Percentiles rank a stretch among this genome's conserved stretches.
phyloP scores from a whole-genome alignment of 37 sponge, comb jelly and placozoan species.

The Corticium candelabrum region DNA sequence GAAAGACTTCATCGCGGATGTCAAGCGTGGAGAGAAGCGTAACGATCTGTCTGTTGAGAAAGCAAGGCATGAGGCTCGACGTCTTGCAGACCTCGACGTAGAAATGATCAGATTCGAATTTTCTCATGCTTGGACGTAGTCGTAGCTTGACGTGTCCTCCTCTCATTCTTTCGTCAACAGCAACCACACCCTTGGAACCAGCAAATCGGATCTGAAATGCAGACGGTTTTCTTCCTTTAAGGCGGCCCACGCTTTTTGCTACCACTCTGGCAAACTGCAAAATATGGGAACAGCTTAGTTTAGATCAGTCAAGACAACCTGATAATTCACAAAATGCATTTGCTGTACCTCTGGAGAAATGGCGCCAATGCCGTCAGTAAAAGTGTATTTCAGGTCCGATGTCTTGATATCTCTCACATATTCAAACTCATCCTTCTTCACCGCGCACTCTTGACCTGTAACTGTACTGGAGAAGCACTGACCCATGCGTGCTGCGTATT shows the following conservation, averaged over 20 bases:
- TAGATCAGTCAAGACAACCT: too few species aligned
- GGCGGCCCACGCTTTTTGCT: neutral
- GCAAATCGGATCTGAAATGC: conserved; percentile 29
- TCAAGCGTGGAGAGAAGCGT: conserved; percentile 17
- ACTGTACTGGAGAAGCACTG: conserved; percentile 27
- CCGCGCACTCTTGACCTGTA: neutral
- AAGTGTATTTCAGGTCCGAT: conserved; percentile 13
- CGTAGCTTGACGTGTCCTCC: neutral
- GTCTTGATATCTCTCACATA: conserved; percentile 10
- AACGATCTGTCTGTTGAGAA: conserved; percentile 31
- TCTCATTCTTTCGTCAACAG: conserved; percentile 16
- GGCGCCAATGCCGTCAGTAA: conserved; percentile 29
- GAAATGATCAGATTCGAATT: conserved; percentile 23
- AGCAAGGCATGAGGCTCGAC: conserved; percentile 8
- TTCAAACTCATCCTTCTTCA: conserved; percentile 8
- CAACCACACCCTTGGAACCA: conserved; percentile 38
- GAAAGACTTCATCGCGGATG: conserved; percentile 16
- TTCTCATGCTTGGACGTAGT: conserved; percentile 36
- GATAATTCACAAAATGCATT: neutral
- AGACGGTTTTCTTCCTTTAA: neutral
- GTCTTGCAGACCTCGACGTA: conserved; percentile 17
- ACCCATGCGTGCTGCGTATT: conserved; percentile 28
- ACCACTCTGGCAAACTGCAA: conserved; percentile 16
- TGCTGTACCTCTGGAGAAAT: conserved; percentile 18
- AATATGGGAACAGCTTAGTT: neutral